phyloP scores from a whole-genome alignment of 2,888 invertebrate genomes.

The Athrips mouffetella region DNA sequence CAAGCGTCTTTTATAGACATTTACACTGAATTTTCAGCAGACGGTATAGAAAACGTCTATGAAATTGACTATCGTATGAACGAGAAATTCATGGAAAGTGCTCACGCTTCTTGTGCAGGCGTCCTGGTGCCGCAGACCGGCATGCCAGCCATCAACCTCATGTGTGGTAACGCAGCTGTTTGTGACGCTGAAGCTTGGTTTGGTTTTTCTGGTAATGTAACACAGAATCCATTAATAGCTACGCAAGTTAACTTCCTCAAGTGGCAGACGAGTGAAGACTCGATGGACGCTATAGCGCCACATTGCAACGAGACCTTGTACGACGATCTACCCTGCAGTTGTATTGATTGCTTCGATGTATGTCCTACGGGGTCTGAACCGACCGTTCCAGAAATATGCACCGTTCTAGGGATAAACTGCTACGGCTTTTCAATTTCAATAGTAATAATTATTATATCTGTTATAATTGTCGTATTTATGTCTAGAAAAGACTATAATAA shows the following conservation, averaged over 20 bases:
- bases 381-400: slow-evolving; percentile 60
- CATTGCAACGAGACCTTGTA: slow-evolving; percentile 79
- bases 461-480: slow-evolving; percentile 48
- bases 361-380: slow-evolving; percentile 78
- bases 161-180: slow-evolving; percentile 84
- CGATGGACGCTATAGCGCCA: slow-evolving; percentile 65
- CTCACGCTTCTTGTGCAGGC: slow-evolving; percentile 87
- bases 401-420: slow-evolving; percentile 80
- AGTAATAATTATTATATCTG: slow-evolving; percentile 65
- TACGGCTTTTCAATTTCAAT: slow-evolving; percentile 81
- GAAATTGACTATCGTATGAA: slow-evolving; percentile 74
- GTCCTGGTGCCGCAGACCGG: slow-evolving; percentile 88
- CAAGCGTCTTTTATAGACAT: slow-evolving; percentile 77
- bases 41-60: slow-evolving; percentile 55
- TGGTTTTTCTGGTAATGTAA: slow-evolving; percentile 78
- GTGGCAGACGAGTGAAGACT: slow-evolving; percentile 50
- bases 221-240: slow-evolving; percentile 76
- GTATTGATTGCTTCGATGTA: slow-evolving; percentile 83
- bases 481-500: slow-evolving; percentile 37
- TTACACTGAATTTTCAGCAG: slow-evolving; percentile 28
- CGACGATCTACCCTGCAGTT: slow-evolving; percentile 82
- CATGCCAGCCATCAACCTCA: slow-evolving; percentile 84
- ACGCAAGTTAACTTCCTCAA: slow-evolving; percentile 80
- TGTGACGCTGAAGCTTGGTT: slow-evolving; percentile 84
- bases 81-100: slow-evolving; percentile 78